These are phyloP conservation scores for Matsumyia berberina DNA, from an alignment of 2,888 invertebrate genomes.

Conservation along the genomic window DNA sequence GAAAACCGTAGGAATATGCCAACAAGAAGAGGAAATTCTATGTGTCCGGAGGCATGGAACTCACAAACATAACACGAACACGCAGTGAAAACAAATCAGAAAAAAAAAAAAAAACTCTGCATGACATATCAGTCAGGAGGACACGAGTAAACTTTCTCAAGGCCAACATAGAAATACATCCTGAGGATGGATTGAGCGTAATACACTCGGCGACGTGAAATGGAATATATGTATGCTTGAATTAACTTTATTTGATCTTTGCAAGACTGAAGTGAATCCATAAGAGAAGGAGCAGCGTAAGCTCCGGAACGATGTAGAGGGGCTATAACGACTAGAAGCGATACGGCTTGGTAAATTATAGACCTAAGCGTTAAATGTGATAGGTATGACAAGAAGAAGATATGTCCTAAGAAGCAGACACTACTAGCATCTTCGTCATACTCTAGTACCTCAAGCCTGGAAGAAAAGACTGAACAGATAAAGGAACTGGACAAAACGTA, in stretches of 20 bases:
- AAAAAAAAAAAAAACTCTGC: conserved; percentile 27
- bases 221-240: neutral
- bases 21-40: conserved; percentile 17
- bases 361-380: no score
- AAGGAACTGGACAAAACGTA: no score
- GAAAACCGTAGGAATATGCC: conserved; percentile 15
- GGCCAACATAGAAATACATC: conserved; percentile 27
- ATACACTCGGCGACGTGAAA: conserved; percentile 26
- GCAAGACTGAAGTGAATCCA: no score
- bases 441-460: no score
- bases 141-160: conserved; percentile 39
- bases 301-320: no score
- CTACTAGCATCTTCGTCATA: no score
- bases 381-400: no score
- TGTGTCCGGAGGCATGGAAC: conserved; percentile 27
- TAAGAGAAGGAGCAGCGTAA: no score
- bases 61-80: conserved; percentile 18
- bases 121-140: conserved; percentile 51
- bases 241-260: neutral
- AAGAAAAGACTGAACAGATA: no score
- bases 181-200: neutral
- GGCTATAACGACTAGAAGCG: no score
- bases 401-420: no score
- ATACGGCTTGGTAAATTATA: no score
- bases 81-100: conserved; percentile 42